A percentile compares a stretch with the other conserved stretches of the same genome.
Evolutionary conservation across 23 tunicate species (phyloP).

Genomic region (Clavelina lepadiformis): DNA sequence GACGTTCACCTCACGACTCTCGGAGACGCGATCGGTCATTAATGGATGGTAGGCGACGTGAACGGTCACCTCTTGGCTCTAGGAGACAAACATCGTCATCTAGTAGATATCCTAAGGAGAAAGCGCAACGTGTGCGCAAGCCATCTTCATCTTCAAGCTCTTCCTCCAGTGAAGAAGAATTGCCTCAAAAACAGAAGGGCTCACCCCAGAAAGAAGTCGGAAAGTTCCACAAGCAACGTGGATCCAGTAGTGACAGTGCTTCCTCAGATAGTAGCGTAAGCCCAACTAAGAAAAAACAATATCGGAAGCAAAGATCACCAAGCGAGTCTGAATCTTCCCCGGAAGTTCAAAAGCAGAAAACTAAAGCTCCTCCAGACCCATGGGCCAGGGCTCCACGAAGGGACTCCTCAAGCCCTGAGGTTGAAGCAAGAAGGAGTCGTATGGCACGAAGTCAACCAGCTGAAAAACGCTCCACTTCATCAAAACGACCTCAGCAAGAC

Average conservation of each 20-base stretch:
- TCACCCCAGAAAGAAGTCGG: conserved; percentile 9
- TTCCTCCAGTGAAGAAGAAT: conserved; percentile 6
- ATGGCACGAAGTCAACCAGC: not conserved
- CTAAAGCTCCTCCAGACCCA: conserved; percentile 37
- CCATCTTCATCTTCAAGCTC: conserved; percentile 6
- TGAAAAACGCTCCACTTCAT: conserved; percentile 1
- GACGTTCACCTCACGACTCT: not conserved
- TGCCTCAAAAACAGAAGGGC: not conserved
- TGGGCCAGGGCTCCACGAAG: conserved; percentile 59
- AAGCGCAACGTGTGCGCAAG: conserved; percentile 23
- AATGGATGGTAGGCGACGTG: not conserved
- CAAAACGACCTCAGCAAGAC: conserved; percentile 17
- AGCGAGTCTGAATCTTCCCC: conserved; percentile 8
- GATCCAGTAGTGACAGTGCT: too few relatives aligned
- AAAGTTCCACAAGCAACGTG: not conserved
- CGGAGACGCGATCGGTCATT: too few relatives aligned
- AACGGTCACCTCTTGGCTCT: not conserved
- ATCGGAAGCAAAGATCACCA: not conserved
- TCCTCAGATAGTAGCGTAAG: not conserved
- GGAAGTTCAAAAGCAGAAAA: conserved; percentile 1
- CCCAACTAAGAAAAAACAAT: not conserved
- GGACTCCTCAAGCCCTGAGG: conserved; percentile 24
- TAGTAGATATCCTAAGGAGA: too few relatives aligned
- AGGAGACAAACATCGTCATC: too few relatives aligned
- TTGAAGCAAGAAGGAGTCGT: too few relatives aligned